Percentiles rank a stretch among this genome's conserved stretches.
Evolutionary conservation across 1,140 invertebrate genomes (phyloP).

Genomic region (Daktulosphaira vitifoliae): DNA sequence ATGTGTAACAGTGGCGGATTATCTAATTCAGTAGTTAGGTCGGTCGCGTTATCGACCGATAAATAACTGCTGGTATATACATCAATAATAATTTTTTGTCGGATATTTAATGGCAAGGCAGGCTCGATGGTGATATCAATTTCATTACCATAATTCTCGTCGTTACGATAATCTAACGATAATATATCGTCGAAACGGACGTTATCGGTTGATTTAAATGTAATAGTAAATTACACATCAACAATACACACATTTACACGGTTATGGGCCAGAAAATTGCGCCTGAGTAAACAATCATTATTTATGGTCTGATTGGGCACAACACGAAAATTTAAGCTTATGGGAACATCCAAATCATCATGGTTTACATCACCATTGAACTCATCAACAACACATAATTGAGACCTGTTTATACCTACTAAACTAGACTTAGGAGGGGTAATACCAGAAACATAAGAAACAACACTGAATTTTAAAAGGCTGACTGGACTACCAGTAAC

Average conservation of each 20-base stretch:
- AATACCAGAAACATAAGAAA: neutral
- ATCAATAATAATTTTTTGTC: neutral
- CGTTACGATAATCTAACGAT: neutral
- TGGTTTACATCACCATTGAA: neutral
- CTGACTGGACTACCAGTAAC: too few relatives aligned
- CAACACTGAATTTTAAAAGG: neutral
- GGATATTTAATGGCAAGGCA: neutral
- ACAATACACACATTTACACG: neutral
- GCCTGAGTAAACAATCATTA: neutral
- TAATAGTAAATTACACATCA: neutral
- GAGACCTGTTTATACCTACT: too few relatives aligned
- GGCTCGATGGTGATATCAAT: neutral
- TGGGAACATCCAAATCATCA: neutral
- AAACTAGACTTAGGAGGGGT: neutral
- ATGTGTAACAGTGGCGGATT: neutral
- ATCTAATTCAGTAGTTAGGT: neutral
- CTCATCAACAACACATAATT: neutral
- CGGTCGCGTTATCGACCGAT: too few relatives aligned
- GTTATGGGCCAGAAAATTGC: neutral
- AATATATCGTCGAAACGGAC: neutral
- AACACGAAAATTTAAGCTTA: neutral
- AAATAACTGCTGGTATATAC: neutral
- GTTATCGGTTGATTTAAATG: neutral
- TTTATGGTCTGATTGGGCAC: slow-evolving; percentile 1
- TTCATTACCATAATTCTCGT: neutral